Conservation (phyloP, 2,797 vertebrate genomes). For the Coranthus polyacanthus region DNA sequence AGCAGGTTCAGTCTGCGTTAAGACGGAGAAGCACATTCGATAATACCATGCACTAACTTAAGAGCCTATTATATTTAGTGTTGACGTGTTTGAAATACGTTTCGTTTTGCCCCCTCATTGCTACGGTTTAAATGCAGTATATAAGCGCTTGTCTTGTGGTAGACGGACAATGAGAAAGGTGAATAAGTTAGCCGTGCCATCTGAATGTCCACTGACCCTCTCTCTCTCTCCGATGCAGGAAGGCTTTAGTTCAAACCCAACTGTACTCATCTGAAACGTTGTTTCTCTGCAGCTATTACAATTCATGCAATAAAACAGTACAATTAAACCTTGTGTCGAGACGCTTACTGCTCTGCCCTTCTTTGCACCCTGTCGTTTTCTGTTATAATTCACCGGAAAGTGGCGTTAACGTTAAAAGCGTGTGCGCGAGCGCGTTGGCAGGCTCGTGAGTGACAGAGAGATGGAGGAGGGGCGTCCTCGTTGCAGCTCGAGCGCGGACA, state of each 20-base stretch:
- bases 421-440: not conserved
- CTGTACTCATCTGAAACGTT: slow-evolving; percentile 75
- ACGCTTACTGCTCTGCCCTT: slow-evolving; percentile 16
- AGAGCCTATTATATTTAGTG: slow-evolving; percentile 14
- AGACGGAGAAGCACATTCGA: slow-evolving; percentile 61
- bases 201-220: slow-evolving; percentile 70
- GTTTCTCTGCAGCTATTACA: slow-evolving; percentile 80
- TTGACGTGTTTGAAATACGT: too few relatives aligned
- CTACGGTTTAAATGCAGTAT: slow-evolving; percentile 70
- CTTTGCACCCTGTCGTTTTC: not conserved
- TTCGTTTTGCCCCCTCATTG: not conserved
- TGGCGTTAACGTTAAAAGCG: not conserved
- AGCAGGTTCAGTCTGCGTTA: slow-evolving; percentile 8
- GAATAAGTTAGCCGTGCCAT: slow-evolving; percentile 60
- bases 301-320: slow-evolving; percentile 87
- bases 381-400: not conserved
- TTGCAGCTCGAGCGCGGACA: slow-evolving; percentile 28
- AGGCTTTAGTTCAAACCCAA: slow-evolving; percentile 56
- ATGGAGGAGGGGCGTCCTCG: slow-evolving; percentile 55
- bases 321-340: slow-evolving; percentile 55
- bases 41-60: slow-evolving; percentile 24
- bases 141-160: slow-evolving; percentile 61
- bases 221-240: slow-evolving; percentile 62
- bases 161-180: slow-evolving; percentile 29
- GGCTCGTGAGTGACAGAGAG: not conserved